phyloP scores from a whole-genome alignment of 2,888 invertebrate species.

The Dascillus cervinus region DNA sequence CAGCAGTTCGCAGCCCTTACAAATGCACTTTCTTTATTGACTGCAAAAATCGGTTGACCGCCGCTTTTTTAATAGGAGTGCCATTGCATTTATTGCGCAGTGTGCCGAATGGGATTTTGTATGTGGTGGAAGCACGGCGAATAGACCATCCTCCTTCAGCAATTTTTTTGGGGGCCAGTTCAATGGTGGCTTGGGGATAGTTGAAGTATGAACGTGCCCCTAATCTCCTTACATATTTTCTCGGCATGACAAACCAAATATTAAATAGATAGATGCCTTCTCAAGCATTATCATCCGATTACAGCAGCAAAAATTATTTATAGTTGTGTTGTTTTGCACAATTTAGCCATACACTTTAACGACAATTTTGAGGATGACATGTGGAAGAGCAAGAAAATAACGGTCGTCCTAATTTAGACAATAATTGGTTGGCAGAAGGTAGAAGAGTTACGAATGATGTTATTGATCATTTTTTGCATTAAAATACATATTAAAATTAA shows the following conservation, averaged over 20 bases:
- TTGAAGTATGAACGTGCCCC: not conserved
- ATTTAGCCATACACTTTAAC: too few relatives aligned
- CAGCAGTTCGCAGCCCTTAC: conserved; percentile 7
- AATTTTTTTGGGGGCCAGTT: not conserved
- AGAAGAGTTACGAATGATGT: too few relatives aligned
- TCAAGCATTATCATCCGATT: too few relatives aligned
- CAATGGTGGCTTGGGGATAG: conserved; percentile 2
- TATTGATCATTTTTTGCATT: too few relatives aligned
- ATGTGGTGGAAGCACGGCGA: conserved; percentile 2
- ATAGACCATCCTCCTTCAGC: conserved; percentile 3
- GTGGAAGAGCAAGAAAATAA: too few relatives aligned
- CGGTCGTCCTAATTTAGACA: too few relatives aligned
- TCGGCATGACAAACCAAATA: conserved; percentile 2
- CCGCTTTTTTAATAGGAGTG: conserved; percentile 2
- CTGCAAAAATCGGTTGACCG: conserved; percentile 5
- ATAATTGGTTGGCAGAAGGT: too few relatives aligned
- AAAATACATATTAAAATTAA: too few relatives aligned
- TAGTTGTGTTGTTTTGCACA: too few relatives aligned
- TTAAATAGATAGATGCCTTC: too few relatives aligned
- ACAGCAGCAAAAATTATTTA: too few relatives aligned
- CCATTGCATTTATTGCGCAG: conserved; percentile 9
- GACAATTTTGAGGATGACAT: too few relatives aligned
- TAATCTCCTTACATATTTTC: conserved; percentile 2
- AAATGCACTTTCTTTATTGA: conserved; percentile 8
- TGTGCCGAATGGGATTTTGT: conserved; percentile 10